Base-by-base conservation (phyloP, 2,888 invertebrate genomes). In the Autographa gamma region DNA sequence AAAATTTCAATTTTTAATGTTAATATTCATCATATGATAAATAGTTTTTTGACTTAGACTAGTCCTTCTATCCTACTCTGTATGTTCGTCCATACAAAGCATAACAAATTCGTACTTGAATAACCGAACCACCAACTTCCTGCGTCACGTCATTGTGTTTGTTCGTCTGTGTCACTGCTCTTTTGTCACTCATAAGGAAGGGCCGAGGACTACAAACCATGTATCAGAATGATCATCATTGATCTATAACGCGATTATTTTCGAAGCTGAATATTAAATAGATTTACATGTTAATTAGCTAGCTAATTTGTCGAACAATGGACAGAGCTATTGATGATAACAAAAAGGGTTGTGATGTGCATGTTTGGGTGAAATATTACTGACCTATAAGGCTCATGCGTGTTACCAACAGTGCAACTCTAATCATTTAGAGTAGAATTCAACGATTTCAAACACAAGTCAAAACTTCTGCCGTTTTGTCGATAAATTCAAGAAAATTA, bases 151-250 rank as follows among this genome's bases (percentile, higher is more conserved):
- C 74, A 79, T 76, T 77, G 76, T 82, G 85, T 79, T 79, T 85
- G 83, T 79, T 86, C 83, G 81, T 83, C 83, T 86, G 87, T 86
- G 85, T 83, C 86, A 84, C 78, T 76, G 75, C 52, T 76, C 77
- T 74, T 76, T 75, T 80, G 79, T 88, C 87, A 87, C 90, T 90
- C 92, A 93, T 93, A 93, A 92, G 89, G 86, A 86, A 86, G 85
- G 85, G 86, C 84, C 81, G 82, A 83, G 86, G 86, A 85, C 80
- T 74, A 66, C 75, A 74, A 81, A 68, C 71, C 75, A 76, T 78
- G 77, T 43, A 77, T 77, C 77, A 84, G 84, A 89, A 87, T 87
- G 85, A 83, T 86, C 86, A 67, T 76, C 73, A 71, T 79, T 68
- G 71, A 77, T 79, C 72, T 75, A 77, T 77, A 66, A 72, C 59